Evolutionary conservation across 2,797 vertebrate genomes (phyloP).

Genomic region (Crenichthys baileyi): DNA sequence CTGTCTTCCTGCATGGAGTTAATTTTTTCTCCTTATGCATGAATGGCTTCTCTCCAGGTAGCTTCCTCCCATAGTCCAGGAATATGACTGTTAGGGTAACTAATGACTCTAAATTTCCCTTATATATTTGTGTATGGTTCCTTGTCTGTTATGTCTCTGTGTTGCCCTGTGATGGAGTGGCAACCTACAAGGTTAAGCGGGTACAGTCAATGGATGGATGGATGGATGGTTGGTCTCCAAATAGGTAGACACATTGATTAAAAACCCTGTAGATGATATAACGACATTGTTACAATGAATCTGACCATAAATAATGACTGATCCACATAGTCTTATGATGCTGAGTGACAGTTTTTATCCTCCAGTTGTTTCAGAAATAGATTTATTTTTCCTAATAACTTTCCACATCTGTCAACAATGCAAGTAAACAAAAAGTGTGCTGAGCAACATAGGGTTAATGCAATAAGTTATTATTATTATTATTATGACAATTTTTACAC

Average conservation of each 20-base stretch:
- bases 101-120: too few relatives aligned
- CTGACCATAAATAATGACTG: neutral
- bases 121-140: neutral
- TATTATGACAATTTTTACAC: neutral
- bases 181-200: neutral
- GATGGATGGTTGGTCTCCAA: conserved; percentile 3
- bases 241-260: conserved; percentile 9
- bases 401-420: neutral
- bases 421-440: neutral
- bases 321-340: neutral
- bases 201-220: neutral
- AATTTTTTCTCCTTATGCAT: too few relatives aligned
- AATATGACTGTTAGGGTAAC: too few relatives aligned
- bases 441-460: neutral
- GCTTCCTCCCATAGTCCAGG: too few relatives aligned
- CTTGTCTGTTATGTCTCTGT: neutral
- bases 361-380: neutral
- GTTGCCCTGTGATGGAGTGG: neutral
- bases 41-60: too few relatives aligned
- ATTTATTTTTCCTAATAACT: neutral
- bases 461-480: neutral
- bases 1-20: too few relatives aligned
- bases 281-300: neutral
- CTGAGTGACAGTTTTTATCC: neutral
- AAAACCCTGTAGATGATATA: neutral